A percentile compares a stretch with the other conserved stretches of the same genome.
Conservation (phyloP, 2,113 vertebrate genomes). For the Marmota monax region DNA sequence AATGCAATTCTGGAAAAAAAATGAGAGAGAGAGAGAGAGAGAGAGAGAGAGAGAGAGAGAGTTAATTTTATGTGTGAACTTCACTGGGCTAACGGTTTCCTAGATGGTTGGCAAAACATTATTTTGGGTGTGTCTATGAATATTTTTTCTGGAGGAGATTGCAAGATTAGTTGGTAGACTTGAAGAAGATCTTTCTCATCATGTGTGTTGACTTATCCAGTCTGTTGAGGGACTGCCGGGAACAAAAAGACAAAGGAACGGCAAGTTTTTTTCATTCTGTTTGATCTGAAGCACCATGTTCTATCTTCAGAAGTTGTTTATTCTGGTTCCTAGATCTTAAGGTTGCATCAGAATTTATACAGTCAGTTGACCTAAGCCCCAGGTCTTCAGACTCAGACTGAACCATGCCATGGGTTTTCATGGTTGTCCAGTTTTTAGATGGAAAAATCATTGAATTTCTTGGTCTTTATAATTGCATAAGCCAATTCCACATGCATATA, state of each 20-base stretch:
- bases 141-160: too few species aligned
- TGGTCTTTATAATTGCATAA: background rate
- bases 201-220: too few species aligned
- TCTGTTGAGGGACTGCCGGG: accelerated
- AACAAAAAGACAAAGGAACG: too few species aligned
- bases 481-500: background rate
- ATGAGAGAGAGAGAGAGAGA: too few species aligned
- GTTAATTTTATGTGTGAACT: background rate
- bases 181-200: background rate
- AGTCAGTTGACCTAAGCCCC: too few species aligned
- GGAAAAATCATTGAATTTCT: background rate
- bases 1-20: background rate
- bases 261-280: background rate
- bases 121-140: background rate
- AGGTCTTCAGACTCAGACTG: background rate
- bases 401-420: background rate
- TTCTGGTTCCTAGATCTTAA: too few species aligned
- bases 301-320: too few species aligned
- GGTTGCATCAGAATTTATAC: background rate
- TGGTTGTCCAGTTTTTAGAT: background rate
- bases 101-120: background rate
- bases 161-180: background rate
- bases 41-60: too few species aligned
- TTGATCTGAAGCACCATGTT: background rate
- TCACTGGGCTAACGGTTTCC: background rate